Conservation (phyloP, 1,140 invertebrate species). For the Rhopalosiphum padi region DNA sequence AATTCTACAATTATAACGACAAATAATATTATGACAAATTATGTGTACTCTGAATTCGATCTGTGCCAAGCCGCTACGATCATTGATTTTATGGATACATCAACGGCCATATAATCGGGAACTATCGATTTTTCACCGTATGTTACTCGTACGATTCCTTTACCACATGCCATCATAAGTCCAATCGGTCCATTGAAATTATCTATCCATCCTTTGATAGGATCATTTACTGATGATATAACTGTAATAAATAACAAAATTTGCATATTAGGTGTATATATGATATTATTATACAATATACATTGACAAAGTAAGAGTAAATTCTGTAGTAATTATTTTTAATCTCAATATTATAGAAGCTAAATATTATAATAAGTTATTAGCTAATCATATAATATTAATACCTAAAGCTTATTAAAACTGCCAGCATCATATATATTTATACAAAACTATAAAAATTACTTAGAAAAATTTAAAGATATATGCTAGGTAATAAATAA, state of each 20-base stretch:
- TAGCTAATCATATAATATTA: too few relatives aligned
- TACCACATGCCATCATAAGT: slow-evolving; percentile 82
- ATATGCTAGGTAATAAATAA: too few relatives aligned
- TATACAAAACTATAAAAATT: too few relatives aligned
- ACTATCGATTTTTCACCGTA: slow-evolving; percentile 46
- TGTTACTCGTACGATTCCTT: slow-evolving; percentile 77
- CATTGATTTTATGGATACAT: slow-evolving; percentile 93
- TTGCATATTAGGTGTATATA: not conserved
- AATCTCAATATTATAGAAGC: too few relatives aligned
- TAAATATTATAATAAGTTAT: too few relatives aligned
- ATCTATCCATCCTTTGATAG: slow-evolving; percentile 91
- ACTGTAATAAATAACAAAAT: slow-evolving; percentile 64
- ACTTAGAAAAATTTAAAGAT: too few relatives aligned
- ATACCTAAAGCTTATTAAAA: too few relatives aligned
- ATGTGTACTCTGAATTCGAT: not conserved
- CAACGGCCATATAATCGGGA: slow-evolving; percentile 77
- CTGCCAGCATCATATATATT: too few relatives aligned
- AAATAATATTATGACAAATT: not conserved
- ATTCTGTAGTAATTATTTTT: too few relatives aligned
- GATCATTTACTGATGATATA: slow-evolving; percentile 74
- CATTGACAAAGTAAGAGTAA: too few relatives aligned
- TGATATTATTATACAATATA: too few relatives aligned
- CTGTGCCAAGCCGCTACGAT: slow-evolving; percentile 87
- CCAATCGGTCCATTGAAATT: slow-evolving; percentile 96
- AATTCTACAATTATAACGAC: not conserved